Evolutionary conservation across 2,888 invertebrate species (phyloP), one percentile per base, ranked within the genome.

Genomic region (Drosophila mimica): DNA sequence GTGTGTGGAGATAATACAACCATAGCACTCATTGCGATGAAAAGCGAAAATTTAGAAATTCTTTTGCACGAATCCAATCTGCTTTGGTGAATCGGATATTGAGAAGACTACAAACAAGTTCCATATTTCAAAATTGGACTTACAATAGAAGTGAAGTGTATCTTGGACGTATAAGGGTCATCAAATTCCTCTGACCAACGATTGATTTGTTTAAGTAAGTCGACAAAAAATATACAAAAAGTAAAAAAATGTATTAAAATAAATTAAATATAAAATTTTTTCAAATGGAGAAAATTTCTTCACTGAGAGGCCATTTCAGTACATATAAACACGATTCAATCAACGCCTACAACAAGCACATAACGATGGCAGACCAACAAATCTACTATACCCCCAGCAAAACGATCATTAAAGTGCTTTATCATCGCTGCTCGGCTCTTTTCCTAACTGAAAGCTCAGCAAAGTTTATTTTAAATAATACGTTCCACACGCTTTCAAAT

Each of bases 401-500:
- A 4, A 4, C 20, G 13, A 46, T 13, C 20, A 46, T 46, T 20
- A 43, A 77, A 43, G 4, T 58, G 60, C 54, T 4, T 46, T 46
- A 34, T 75, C 66, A 75, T 73, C 43, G 53, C 65, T 53, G 79
- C 20, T 9, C 17, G 34, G 9, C 11, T 25, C 9, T 9, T 25
- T 43, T 15, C 30, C 20, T 34, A 34, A 38, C 11, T 36, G 9
- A 56, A 59, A 48, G 48, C 56, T 76, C n/a, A 33, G 11, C 3
- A 40, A 15, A 53, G 9, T 8, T 57, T 30, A 54, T 36, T 20
- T 46, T 0, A 15, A 46, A 36, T 69, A 28, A 17, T 56, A 6
- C 9, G n/a, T 25, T 51, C 58, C 51, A 43, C 70, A 52, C 36
- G 25, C 3, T 53, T 38, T 49, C 31, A 70, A 25, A 28, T 25